Percentiles rank a stretch among this genome's conserved stretches.
phyloP scores from a whole-genome alignment of 2,797 vertebrate species.

The Micromesistius poutassou region DNA sequence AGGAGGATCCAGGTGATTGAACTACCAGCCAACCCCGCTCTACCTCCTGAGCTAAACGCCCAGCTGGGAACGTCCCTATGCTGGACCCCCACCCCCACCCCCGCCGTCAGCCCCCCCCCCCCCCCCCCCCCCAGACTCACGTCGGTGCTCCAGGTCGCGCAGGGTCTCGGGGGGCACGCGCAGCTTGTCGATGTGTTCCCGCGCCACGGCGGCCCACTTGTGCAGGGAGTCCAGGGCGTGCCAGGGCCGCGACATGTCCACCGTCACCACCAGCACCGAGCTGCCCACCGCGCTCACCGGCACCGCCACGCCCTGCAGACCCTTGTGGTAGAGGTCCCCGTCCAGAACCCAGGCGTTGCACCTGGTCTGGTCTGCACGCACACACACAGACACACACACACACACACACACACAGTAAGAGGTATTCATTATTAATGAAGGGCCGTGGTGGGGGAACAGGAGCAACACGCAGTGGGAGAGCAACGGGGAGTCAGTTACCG shows the following conservation, averaged over 20 bases:
- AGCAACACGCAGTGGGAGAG: not conserved
- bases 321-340: slow-evolving; percentile 96
- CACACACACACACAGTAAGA: not conserved
- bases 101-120: no score
- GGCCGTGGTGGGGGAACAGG: not conserved
- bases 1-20: no score
- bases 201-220: slow-evolving; percentile 94
- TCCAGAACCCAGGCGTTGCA: slow-evolving; percentile 98
- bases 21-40: no score
- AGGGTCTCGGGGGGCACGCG: slow-evolving; percentile 92
- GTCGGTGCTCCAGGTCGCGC: slow-evolving; percentile 91
- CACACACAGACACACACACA: slow-evolving; percentile 22
- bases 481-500: slow-evolving; percentile 71
- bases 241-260: slow-evolving; percentile 98
- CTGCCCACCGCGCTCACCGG: slow-evolving; percentile 83
- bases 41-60: no score
- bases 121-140: slow-evolving; percentile 79
- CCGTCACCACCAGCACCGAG: slow-evolving; percentile 85
- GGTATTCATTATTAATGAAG: not conserved
- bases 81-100: no score
- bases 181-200: slow-evolving; percentile 95
- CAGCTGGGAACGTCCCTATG: no score
- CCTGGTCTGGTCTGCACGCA: slow-evolving; percentile 84
- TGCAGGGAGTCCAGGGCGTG: slow-evolving; percentile 94
- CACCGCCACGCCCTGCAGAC: slow-evolving; percentile 92